These are phyloP conservation scores for Willowsia nigromaculata DNA, from an alignment of 2,888 invertebrate species.

Conservation along the genomic window DNA sequence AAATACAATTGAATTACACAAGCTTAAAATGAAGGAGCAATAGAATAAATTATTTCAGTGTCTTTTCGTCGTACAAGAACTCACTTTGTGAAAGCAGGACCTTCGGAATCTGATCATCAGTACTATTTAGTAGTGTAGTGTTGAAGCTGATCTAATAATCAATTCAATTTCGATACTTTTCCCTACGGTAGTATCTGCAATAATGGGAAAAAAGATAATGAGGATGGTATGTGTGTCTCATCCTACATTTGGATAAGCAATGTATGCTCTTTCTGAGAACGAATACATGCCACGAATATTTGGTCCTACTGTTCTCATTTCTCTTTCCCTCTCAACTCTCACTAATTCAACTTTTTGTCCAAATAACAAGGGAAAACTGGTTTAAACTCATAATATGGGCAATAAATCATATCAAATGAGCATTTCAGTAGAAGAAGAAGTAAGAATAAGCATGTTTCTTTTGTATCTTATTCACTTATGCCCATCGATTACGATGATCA, in stretches of 20 bases:
- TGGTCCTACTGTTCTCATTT: neutral
- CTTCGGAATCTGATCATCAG: too few relatives aligned
- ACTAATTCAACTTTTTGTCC: neutral
- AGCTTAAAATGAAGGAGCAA: neutral
- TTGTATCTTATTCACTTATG: too few relatives aligned
- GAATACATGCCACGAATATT: neutral
- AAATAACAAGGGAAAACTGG: neutral
- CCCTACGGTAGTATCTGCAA: too few relatives aligned
- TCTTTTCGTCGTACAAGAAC: neutral
- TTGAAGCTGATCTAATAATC: too few relatives aligned
- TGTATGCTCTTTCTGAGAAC: neutral
- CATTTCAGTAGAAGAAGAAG: neutral
- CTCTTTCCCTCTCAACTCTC: neutral
- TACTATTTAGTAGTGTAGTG: too few relatives aligned
- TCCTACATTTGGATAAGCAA: too few relatives aligned
- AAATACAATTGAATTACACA: constrained; percentile 30
- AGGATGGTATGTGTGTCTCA: too few relatives aligned
- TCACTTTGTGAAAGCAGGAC: too few relatives aligned
- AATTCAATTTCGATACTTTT: too few relatives aligned
- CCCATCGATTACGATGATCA: constrained; percentile 20
- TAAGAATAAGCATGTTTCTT: neutral
- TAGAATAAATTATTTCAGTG: neutral
- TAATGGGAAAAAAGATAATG: too few relatives aligned
- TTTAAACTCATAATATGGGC: neutral
- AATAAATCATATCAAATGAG: constrained; percentile 29